Conservation (phyloP, 2,797 vertebrate species). For the Manis crassicaudata region DNA sequence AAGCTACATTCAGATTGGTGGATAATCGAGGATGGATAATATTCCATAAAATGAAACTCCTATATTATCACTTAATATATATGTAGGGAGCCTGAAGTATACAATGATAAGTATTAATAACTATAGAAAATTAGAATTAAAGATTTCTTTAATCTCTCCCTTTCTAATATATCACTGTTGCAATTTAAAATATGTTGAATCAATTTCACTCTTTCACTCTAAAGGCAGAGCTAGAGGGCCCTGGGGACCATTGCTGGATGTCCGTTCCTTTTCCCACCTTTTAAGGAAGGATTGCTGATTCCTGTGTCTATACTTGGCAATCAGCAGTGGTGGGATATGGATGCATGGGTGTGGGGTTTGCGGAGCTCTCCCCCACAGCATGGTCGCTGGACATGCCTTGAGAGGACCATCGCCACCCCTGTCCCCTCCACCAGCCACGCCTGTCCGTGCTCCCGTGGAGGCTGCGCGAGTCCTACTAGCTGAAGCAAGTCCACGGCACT, state of each 20-base stretch:
- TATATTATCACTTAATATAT: not conserved
- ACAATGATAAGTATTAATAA: not conserved
- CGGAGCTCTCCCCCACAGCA: not conserved
- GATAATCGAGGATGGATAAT: slow-evolving; percentile 13
- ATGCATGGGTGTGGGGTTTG: accelerated
- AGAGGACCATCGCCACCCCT: too few relatives aligned
- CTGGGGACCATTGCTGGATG: not conserved
- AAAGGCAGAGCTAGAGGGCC: too few relatives aligned
- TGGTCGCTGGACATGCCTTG: not conserved
- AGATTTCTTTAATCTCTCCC: not conserved
- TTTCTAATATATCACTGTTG: not conserved
- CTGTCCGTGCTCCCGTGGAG: not conserved
- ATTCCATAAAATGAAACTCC: slow-evolving; percentile 5
- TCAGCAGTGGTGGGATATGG: not conserved
- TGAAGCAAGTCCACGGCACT: not conserved
- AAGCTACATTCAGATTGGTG: not conserved
- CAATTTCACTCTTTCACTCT: not conserved
- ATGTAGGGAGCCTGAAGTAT: not conserved
- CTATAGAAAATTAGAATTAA: not conserved
- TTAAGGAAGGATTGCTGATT: not conserved
- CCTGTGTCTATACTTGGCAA: not conserved
- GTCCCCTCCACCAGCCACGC: not conserved
- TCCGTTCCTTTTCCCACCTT: not conserved
- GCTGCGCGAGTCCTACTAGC: accelerated
- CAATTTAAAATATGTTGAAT: not conserved